phyloP scores from a whole-genome alignment of 1,140 invertebrate species.

The Saxidomus purpurata region DNA sequence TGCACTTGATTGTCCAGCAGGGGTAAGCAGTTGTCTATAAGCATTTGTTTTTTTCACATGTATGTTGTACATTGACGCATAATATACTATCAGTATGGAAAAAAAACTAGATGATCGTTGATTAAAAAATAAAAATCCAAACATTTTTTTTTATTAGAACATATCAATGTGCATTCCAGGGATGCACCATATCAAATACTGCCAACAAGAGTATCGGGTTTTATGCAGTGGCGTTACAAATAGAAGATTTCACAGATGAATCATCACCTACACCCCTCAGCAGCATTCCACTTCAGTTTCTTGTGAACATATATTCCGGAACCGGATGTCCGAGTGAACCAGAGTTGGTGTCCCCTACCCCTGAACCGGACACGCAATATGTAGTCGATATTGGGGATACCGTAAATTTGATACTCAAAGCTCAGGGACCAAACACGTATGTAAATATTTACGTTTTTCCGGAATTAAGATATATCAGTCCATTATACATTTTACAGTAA shows the following conservation, averaged over 20 bases:
- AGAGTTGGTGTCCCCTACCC: constrained; percentile 22
- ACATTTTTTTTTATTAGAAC: too few relatives aligned
- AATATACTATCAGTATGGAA: too few relatives aligned
- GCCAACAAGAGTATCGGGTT: constrained; percentile 3
- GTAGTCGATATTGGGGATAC: constrained; percentile 8
- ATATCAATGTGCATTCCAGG: too few relatives aligned
- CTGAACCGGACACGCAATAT: not conserved
- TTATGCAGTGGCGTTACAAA: constrained; percentile 34
- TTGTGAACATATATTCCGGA: not conserved
- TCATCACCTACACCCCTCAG: constrained; percentile 5
- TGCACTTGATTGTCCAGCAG: too few relatives aligned
- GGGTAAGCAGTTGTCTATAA: too few relatives aligned
- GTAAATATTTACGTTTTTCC: too few relatives aligned
- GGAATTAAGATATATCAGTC: too few relatives aligned
- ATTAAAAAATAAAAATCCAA: too few relatives aligned
- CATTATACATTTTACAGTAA: too few relatives aligned
- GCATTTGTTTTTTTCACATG: too few relatives aligned
- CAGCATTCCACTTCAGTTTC: constrained; percentile 51
- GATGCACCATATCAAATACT: constrained; percentile 15
- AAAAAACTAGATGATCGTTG: too few relatives aligned
- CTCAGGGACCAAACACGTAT: not conserved
- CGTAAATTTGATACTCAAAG: not conserved
- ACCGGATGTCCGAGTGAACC: not conserved
- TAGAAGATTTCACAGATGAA: constrained; percentile 30
- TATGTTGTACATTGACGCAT: too few relatives aligned